Conservation (phyloP, 2,888 invertebrate genomes). For the Acanthosepion esculentum region DNA sequence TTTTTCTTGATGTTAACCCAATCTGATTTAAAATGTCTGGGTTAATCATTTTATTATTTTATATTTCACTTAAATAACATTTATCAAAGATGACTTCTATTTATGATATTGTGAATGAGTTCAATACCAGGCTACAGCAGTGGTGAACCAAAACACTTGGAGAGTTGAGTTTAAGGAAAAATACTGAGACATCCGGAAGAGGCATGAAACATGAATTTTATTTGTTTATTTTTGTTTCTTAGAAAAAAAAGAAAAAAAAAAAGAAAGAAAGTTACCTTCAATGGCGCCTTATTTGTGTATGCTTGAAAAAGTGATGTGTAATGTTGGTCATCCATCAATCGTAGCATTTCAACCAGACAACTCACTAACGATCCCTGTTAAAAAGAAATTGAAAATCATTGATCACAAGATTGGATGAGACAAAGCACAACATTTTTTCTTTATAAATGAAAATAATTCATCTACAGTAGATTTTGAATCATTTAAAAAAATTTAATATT, state of each 20-base stretch:
- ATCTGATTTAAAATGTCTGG: too few relatives aligned
- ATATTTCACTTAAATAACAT: too few relatives aligned
- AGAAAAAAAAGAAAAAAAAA: neutral
- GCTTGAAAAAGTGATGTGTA: conserved; percentile 89
- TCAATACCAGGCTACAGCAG: too few relatives aligned
- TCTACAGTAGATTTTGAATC: neutral
- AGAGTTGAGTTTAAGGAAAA: too few relatives aligned
- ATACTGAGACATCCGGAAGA: too few relatives aligned
- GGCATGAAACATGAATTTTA: too few relatives aligned
- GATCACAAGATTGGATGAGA: neutral
- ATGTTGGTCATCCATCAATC: conserved; percentile 89
- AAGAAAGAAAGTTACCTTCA: conserved; percentile 79
- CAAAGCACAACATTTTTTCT: neutral
- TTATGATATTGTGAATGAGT: too few relatives aligned
- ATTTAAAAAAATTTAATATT: too few relatives aligned
- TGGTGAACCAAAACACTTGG: too few relatives aligned
- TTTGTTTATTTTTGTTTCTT: neutral
- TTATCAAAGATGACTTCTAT: too few relatives aligned
- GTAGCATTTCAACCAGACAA: conserved; percentile 88
- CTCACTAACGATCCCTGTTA: conserved; percentile 87
- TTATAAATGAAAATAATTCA: neutral
- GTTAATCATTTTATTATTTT: too few relatives aligned
- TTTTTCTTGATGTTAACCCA: too few relatives aligned
- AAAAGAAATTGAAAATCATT: neutral
- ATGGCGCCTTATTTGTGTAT: conserved; percentile 77